Conservation (phyloP, 2,888 invertebrate genomes). For the Muscina levida region DNA sequence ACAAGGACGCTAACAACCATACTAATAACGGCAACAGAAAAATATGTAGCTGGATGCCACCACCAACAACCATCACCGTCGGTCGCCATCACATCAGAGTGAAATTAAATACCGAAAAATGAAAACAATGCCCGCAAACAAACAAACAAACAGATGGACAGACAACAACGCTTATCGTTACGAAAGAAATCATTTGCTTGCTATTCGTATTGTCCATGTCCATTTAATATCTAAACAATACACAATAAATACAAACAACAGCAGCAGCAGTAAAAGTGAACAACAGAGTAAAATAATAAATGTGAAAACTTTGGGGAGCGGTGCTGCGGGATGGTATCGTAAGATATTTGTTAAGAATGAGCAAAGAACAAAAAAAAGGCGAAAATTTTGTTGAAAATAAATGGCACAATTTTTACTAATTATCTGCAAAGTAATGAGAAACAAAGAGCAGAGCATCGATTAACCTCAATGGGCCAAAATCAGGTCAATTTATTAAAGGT, state of each 20-base stretch:
- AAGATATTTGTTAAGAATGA: conserved; percentile 37
- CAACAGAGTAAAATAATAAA: neutral
- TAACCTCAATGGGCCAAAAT: too few species aligned
- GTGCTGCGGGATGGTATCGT: conserved; percentile 25
- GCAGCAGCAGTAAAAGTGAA: conserved; percentile 11
- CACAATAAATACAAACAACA: neutral
- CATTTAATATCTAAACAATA: conserved; percentile 40
- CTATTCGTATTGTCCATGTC: conserved; percentile 23
- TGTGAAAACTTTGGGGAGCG: conserved; percentile 13
- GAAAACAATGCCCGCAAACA: conserved; percentile 40
- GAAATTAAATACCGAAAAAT: conserved; percentile 63
- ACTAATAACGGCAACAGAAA: conserved; percentile 1
- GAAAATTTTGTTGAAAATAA: conserved; percentile 41
- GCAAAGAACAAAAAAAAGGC: too few species aligned
- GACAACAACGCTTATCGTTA: conserved; percentile 17
- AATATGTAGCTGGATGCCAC: neutral
- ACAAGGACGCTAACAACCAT: neutral
- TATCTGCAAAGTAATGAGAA: conserved; percentile 15
- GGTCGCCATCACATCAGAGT: conserved; percentile 40
- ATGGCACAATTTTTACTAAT: conserved; percentile 40
- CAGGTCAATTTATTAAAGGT: too few species aligned
- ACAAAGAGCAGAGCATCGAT: conserved; percentile 3
- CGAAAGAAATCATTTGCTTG: conserved; percentile 10
- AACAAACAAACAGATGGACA: conserved; percentile 42
- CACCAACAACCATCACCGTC: neutral